Evolutionary conservation across 2,888 invertebrate genomes (phyloP), one percentile per base, ranked within the genome.

Genomic region (Gari tellinella): DNA sequence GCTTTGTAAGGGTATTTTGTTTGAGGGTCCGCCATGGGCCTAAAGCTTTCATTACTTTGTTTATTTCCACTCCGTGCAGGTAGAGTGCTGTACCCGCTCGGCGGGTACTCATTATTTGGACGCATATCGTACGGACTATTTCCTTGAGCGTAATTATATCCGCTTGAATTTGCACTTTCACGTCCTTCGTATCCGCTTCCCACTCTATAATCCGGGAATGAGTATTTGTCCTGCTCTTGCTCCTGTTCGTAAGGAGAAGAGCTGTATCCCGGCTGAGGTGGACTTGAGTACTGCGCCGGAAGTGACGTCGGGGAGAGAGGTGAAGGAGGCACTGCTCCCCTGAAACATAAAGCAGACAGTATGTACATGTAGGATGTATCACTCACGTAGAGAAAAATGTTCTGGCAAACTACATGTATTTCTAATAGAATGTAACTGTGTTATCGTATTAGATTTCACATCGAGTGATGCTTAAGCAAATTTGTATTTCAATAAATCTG

Each of bases 251-350:
- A 31, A 4, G 31, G 31, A 10, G 31, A 31, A 72, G 65, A 23
- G 61, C 61, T 31, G 69, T 51, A 57, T 45, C 62, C 49, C 56
- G 63, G 31, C 25, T 62, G 60, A 10, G 31, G 31, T 31, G 31
- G 31, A 31, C 57, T 65, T 38, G 69, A 64, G 58, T 70, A 68
- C 17, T 68, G 66, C 17, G 65, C 62, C 8, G 61, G 49, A 7
- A 72, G 43, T 2, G 63, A 61, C 26, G 70, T 70, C 8, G 82
- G 82, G 37, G 82, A 82, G 19, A 81, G 58, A 12, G 84, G 82
- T n/a, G 76, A 73, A 38, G 76, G 65, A 37, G 66, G 25, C 58
- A 64, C 46, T 21, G 78, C 57, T 45, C 68, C 66, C 64, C 82
- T 82, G 68, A 63, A 81, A 80, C 7, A 40, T 31, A 31, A 31